Evolutionary conservation across 2,888 invertebrate species (phyloP), one percentile per base, ranked within the genome.

Genomic region (Lasioglossum malachurum): DNA sequence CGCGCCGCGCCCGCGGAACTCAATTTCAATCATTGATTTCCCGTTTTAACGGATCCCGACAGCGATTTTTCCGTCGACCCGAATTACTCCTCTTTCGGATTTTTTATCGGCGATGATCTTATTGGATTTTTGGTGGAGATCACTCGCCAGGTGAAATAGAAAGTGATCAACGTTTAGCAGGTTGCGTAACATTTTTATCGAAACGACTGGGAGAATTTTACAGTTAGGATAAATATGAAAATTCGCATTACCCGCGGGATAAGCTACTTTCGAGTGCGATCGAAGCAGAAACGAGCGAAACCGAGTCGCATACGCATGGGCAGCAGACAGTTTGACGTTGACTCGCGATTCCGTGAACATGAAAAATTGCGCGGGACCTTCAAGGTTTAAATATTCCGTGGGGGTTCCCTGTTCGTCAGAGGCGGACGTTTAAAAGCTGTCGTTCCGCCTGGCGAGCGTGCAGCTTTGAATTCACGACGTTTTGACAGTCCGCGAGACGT

Each of bases 401-500:
- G 79, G 38, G 46, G 27, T 49, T 35, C 19, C 16, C 23, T 16
- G 23, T 44, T 19, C n/a, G 35, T 67, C 53, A 7, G 44, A 44
- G 74, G 53, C 73, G 76, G 53, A 75, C 57, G 49, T 71, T 78
- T 75, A 41, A 57, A 64, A 75, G 78, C 49, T 73, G 49, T 84
- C 72, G 71, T 38, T 31, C 46, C 44, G 31, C 53, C 5, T 10
- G 16, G 35, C 53, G 46, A 38, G 75, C 71, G 75, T 44, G 44
- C 75, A 74, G 80, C 78, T 75, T 80, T 35, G 80, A 75, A 80
- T 78, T 78, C 31, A 72, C 67, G 78, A 81, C 80, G 80, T 81
- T 86, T 81, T 78, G 86, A 76, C 86, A 64, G 85, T 67, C 67
- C 73, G 44, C 81, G 75, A 78, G 81, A 75, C 77, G 77, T 86